A percentile compares a stretch with the other conserved stretches of the same genome.
These are phyloP conservation scores for Panorpa germanica DNA, from an alignment of 2,888 invertebrate species.

Conservation along the genomic window DNA sequence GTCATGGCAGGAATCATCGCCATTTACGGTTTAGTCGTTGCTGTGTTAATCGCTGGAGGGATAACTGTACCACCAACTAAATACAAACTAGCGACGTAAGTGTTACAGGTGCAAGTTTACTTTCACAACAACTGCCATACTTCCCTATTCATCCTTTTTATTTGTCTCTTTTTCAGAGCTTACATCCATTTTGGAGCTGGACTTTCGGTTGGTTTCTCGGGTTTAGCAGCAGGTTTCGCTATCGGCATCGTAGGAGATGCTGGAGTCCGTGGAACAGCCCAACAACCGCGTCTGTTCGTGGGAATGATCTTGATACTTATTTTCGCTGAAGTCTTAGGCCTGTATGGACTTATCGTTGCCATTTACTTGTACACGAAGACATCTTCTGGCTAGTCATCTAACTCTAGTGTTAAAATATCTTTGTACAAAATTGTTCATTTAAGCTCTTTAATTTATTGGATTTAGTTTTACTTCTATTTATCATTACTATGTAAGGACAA, in stretches of 20 bases:
- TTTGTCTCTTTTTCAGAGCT: slow-evolving; percentile 47
- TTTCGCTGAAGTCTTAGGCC: slow-evolving; percentile 99
- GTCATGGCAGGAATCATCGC: slow-evolving; percentile 99
- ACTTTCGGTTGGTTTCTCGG: slow-evolving; percentile 91
- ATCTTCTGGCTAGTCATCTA: too few species aligned
- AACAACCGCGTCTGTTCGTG: slow-evolving; percentile 98
- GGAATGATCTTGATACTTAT: slow-evolving; percentile 99
- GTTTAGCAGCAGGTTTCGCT: slow-evolving; percentile 96
- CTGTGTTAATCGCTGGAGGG: slow-evolving; percentile 93
- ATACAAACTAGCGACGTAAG: too few species aligned
- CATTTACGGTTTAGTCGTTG: slow-evolving; percentile 98
- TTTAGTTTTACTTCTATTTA: too few species aligned
- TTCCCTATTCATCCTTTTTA: too few species aligned
- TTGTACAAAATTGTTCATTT: too few species aligned
- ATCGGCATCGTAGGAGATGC: slow-evolving; percentile 99
- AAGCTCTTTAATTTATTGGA: too few species aligned
- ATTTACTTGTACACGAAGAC: slow-evolving; percentile 97
- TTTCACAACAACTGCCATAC: too few species aligned
- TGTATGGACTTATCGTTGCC: slow-evolving; percentile 99
- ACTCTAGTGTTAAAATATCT: too few species aligned
- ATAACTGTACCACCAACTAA: too few species aligned
- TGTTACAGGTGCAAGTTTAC: too few species aligned
- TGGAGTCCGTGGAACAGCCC: slow-evolving; percentile 96
- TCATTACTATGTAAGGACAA: too few species aligned
- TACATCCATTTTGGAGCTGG: slow-evolving; percentile 97